A percentile compares a stretch with the other conserved stretches of the same genome.
phyloP scores from a whole-genome alignment of 2,888 invertebrate species.

The Eupithecia exiguata region DNA sequence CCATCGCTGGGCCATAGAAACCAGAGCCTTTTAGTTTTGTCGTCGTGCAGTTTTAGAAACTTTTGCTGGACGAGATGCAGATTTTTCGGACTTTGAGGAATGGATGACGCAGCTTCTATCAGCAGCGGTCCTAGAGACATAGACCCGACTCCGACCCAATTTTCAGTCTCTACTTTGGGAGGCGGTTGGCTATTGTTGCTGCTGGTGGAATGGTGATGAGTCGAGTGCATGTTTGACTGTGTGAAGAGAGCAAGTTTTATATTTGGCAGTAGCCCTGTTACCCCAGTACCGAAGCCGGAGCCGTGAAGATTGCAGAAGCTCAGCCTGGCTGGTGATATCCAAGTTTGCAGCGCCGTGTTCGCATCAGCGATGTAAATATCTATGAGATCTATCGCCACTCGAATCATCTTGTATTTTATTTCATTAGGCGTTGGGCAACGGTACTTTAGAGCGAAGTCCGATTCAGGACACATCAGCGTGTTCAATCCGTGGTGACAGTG shows the following conservation, averaged over 20 bases:
- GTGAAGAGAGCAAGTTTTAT: conserved; percentile 86
- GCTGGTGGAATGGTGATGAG: conserved; percentile 82
- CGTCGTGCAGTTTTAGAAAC: conserved; percentile 92
- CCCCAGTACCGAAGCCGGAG: conserved; percentile 93
- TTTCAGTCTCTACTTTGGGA: conserved; percentile 81
- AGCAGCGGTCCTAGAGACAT: conserved; percentile 95
- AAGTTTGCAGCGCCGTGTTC: conserved; percentile 93
- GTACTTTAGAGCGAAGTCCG: conserved; percentile 88
- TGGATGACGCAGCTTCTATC: conserved; percentile 93
- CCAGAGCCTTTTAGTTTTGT: conserved; percentile 93
- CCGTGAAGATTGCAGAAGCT: conserved; percentile 98
- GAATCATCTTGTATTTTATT: conserved; percentile 96
- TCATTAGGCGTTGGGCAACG: conserved; percentile 91
- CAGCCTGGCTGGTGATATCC: conserved; percentile 94
- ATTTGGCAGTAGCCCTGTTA: conserved; percentile 92
- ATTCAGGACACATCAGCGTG: conserved; percentile 87
- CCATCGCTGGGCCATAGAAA: conserved; percentile 94
- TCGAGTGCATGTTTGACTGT: conserved; percentile 85
- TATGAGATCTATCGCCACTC: conserved; percentile 93
- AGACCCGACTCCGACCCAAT: conserved; percentile 97
- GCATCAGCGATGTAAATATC: conserved; percentile 96
- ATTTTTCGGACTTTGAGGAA: conserved; percentile 90
- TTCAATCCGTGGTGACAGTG: conserved; percentile 92
- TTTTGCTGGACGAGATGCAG: conserved; percentile 91
- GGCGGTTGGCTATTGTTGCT: conserved; percentile 72